These are phyloP conservation scores for Bombus impatiens DNA, from an alignment of 1,140 invertebrate genomes.

Conservation along the genomic window DNA sequence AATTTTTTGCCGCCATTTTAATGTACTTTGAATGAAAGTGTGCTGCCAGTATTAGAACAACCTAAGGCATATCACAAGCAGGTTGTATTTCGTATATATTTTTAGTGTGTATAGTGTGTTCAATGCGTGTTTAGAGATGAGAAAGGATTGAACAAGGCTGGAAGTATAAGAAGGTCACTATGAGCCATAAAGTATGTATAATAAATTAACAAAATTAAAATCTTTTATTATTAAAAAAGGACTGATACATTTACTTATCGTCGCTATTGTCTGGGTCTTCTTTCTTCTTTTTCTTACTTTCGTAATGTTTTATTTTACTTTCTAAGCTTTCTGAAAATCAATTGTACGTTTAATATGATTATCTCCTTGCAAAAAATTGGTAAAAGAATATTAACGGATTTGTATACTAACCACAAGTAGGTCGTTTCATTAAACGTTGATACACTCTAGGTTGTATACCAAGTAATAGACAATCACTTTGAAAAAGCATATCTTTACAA, in stretches of 20 bases:
- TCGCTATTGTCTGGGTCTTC: not conserved
- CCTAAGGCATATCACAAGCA: not conserved
- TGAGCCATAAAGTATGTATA: not conserved
- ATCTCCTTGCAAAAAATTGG: no score
- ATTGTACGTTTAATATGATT: not conserved
- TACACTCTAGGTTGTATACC: constrained; percentile 88
- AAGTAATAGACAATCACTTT: constrained; percentile 86
- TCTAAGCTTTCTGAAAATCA: constrained; percentile 87
- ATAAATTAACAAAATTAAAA: constrained; percentile 3
- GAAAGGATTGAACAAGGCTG: not conserved
- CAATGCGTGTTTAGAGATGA: not conserved
- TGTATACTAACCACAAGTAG: constrained; percentile 87
- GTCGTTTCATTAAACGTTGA: constrained; percentile 88
- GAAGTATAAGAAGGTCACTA: not conserved
- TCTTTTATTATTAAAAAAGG: not conserved
- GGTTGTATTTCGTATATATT: not conserved
- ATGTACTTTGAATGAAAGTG: not conserved
- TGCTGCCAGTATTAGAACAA: not conserved
- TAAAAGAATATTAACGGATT: constrained; percentile 13
- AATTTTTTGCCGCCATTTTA: not conserved
- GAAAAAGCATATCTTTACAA: constrained; percentile 71
- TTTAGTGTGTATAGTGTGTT: not conserved
- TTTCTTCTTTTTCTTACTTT: constrained; percentile 82
- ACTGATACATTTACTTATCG: not conserved
- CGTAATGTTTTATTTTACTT: constrained; percentile 88